These are phyloP conservation scores for Lypha dubia DNA, from an alignment of 2,888 invertebrate genomes.

Conservation along the genomic window DNA sequence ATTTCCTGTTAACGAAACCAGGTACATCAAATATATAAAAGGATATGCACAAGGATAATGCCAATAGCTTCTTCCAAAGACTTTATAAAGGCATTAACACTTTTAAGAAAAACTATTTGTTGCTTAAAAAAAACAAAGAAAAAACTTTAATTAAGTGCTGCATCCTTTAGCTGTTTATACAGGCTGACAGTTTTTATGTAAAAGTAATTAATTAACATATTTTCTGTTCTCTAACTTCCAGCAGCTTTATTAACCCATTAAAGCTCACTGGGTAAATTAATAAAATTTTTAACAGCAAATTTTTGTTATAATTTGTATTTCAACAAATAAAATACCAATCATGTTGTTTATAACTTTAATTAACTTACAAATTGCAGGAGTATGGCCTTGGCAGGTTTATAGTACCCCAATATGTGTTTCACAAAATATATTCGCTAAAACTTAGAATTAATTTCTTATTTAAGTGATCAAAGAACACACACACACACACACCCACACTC, in stretches of 20 bases:
- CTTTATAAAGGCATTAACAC: conserved; percentile 50
- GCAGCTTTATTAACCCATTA: conserved; percentile 8
- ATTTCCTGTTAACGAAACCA: conserved; percentile 5
- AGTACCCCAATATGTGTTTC: too few species aligned
- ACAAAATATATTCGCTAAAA: too few species aligned
- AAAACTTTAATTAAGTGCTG: conserved; percentile 49
- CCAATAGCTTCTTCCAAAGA: conserved; percentile 1
- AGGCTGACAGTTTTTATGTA: conserved; percentile 35
- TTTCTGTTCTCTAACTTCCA: conserved; percentile 22
- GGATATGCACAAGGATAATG: background rate
- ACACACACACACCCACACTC: too few species aligned
- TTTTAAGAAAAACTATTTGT: conserved; percentile 15
- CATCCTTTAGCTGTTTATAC: conserved; percentile 26
- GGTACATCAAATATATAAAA: conserved; percentile 4
- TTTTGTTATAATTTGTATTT: too few species aligned
- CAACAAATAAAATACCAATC: too few species aligned
- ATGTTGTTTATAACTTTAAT: too few species aligned
- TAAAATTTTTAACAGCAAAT: too few species aligned
- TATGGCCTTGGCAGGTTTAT: too few species aligned
- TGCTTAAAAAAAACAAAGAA: conserved; percentile 15
- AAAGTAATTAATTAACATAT: conserved; percentile 58
- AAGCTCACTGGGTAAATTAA: too few species aligned
- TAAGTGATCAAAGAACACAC: too few species aligned
- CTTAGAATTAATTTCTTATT: too few species aligned
- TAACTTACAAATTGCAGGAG: too few species aligned